Evolutionary conservation across 2,113 vertebrate species (phyloP).

Genomic region (Romanogobio albipinnatus): DNA sequence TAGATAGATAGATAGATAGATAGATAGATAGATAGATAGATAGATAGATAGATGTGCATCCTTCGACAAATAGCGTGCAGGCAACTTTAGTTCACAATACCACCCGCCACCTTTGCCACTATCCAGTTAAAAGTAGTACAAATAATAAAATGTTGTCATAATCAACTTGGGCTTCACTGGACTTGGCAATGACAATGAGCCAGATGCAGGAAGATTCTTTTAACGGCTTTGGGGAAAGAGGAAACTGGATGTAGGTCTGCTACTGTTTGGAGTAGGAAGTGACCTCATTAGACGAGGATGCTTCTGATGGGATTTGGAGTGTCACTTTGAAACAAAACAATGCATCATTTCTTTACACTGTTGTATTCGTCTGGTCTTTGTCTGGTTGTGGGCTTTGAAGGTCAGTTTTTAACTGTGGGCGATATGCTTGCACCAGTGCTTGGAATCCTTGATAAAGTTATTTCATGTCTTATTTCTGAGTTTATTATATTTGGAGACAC

Average conservation of each 20-base stretch:
- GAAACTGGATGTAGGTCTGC: neutral
- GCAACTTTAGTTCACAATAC: neutral
- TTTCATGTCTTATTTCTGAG: conserved; percentile 6
- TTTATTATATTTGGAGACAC: conserved; percentile 19
- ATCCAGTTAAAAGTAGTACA: neutral
- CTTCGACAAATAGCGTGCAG: neutral
- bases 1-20: too few relatives aligned
- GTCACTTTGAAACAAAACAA: conserved; percentile 24
- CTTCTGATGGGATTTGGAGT: neutral
- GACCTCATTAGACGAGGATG: neutral
- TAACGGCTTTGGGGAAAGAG: neutral
- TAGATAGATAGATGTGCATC: too few relatives aligned
- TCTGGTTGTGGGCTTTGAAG: conserved; percentile 9
- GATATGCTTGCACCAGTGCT: neutral
- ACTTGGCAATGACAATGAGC: neutral
- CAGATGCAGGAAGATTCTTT: conserved; percentile 4
- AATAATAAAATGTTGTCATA: neutral
- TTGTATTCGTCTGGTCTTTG: neutral
- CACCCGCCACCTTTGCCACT: neutral
- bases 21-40: too few relatives aligned
- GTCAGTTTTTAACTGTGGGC: neutral
- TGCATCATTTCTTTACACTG: neutral
- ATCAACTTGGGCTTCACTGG: neutral
- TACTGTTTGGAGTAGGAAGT: conserved; percentile 20
- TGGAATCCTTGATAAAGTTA: neutral